phyloP scores from a whole-genome alignment of 2,113 vertebrate genomes.

The Rhabdornis inornatus region DNA sequence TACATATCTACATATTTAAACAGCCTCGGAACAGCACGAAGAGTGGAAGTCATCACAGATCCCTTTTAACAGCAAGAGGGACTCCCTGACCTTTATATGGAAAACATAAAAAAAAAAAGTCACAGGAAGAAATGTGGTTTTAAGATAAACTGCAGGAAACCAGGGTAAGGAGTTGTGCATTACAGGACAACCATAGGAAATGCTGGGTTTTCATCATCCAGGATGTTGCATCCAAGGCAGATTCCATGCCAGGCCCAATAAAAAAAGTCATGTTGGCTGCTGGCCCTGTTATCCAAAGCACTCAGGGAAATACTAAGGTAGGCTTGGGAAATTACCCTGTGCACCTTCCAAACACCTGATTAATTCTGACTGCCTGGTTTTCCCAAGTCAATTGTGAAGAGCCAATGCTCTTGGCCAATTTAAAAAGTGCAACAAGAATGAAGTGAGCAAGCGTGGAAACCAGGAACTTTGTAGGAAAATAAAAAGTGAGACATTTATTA shows the following conservation, averaged over 20 bases:
- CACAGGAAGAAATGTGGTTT: not conserved
- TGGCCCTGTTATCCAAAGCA: not conserved
- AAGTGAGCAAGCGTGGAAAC: fast-evolving
- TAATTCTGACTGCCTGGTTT: not conserved
- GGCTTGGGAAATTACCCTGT: not conserved
- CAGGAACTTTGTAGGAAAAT: not conserved
- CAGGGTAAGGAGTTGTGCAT: not conserved
- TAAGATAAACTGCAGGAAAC: not conserved
- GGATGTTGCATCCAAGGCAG: not conserved
- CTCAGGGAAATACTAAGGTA: fast-evolving
- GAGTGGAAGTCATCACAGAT: not conserved
- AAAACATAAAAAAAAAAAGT: not conserved
- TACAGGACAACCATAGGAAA: not conserved
- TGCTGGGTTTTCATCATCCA: not conserved
- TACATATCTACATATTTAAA: not conserved
- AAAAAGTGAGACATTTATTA: not conserved
- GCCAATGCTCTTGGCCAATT: not conserved
- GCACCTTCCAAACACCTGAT: not conserved
- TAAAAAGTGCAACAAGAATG: not conserved
- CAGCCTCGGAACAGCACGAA: not conserved
- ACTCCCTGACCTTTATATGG: not conserved
- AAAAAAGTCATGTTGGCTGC: not conserved
- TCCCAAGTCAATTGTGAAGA: not conserved
- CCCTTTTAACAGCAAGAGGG: not conserved
- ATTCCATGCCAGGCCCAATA: not conserved